A percentile compares a stretch with the other conserved stretches of the same genome.
Evolutionary conservation across 2,113 vertebrate species (phyloP).

Genomic region (Poeciliopsis turrubarensis): DNA sequence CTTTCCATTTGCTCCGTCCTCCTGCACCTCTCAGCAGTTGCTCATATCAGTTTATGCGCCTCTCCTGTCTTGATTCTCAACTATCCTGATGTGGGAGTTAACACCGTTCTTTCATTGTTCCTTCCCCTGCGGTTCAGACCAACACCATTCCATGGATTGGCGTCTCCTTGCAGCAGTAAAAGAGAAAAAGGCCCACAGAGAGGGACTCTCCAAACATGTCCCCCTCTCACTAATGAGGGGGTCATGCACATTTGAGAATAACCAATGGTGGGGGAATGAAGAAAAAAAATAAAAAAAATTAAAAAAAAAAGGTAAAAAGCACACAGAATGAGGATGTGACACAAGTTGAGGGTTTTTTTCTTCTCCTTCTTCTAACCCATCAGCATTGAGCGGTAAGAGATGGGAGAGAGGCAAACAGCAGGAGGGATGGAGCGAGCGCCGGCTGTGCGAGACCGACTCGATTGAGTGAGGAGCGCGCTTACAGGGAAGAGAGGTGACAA

Average conservation of each 20-base stretch:
- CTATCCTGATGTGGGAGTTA: background rate
- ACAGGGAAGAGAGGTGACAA: constrained; percentile 44
- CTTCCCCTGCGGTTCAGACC: constrained; percentile 7
- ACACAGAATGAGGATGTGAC: constrained; percentile 19
- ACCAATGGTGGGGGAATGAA: constrained; percentile 23
- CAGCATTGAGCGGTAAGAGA: constrained; percentile 24
- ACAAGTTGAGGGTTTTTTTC: constrained; percentile 8
- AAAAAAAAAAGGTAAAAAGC: background rate
- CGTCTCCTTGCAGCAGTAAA: constrained; percentile 39
- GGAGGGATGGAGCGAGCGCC: constrained; percentile 23
- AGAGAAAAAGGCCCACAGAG: constrained; percentile 11
- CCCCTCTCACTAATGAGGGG: constrained; percentile 9
- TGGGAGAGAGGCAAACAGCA: constrained; percentile 9
- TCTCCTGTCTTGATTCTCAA: background rate
- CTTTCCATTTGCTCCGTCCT: background rate
- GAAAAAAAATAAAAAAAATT: background rate
- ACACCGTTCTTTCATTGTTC: background rate
- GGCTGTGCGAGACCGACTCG: constrained; percentile 11
- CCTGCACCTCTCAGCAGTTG: background rate
- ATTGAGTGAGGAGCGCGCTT: constrained; percentile 34
- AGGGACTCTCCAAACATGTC: constrained; percentile 23
- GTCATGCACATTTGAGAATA: background rate
- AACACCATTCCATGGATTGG: constrained; percentile 7
- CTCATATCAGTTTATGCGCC: background rate
- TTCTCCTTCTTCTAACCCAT: constrained; percentile 6